Evolutionary conservation across 2,888 invertebrate genomes (phyloP), one percentile per base, ranked within the genome.

Genomic region (Eilema caniola): DNA sequence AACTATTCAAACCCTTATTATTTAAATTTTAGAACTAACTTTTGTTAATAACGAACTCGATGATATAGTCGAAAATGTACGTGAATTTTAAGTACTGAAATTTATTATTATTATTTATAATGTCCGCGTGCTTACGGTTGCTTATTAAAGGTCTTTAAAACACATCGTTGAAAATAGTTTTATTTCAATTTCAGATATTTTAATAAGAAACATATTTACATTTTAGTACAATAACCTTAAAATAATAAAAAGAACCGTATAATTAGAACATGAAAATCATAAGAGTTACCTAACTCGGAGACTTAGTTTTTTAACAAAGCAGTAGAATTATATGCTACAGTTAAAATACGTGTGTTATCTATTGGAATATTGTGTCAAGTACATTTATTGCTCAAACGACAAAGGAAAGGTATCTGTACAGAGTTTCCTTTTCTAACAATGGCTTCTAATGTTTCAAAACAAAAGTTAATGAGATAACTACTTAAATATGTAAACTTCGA

Each of bases 271-370:
- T 63, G 25, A 23, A 14, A n/a, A 28, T 28, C 16, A 67, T 53
- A 25, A 37, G 59, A 57, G 20, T 12, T 23, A 53, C 37, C 59
- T 25, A 66, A 59, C 25, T 25, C 59, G 2, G 14, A 31, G 24
- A 31, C 16, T 24, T n/a, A 47, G 31, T 24, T 67, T 59, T 64
- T 53, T 47, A 53, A 65, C 33, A 66, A 66, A 65, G 47, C 69
- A 69, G 65, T 61, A 66, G 41, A 62, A 66, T 37, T 59, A 64
- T 47, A 70, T 61, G 56, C 60, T 64, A 56, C 14, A 56, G 62
- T 60, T 71, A n/a, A 65, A 77, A 68, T 74, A 80, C 80, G 80
- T 80, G 80, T 65, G 59, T 47, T 81, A 80, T 81, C 80, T 80
- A 70, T 62, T 65, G 65, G 20, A 61, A 47, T 62, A 76, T 61